Evolutionary conservation across 2,888 invertebrate species (phyloP).

Genomic region (Stenolophus ochropezus): DNA sequence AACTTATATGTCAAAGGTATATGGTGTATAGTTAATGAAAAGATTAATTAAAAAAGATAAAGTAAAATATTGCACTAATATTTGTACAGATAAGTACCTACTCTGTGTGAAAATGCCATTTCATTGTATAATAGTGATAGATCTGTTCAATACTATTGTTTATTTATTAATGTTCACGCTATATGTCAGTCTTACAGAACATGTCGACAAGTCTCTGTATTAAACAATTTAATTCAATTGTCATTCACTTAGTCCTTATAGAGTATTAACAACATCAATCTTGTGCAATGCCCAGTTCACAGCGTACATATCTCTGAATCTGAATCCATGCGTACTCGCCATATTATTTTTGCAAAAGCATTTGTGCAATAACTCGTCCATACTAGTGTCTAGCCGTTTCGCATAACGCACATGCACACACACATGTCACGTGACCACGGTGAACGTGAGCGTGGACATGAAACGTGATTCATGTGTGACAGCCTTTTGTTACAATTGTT

Average conservation of each 20-base stretch:
- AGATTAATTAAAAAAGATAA: too few species aligned
- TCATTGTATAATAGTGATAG: not conserved
- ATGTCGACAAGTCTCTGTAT: not conserved
- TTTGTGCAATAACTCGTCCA: not conserved
- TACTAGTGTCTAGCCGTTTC: slow-evolving; percentile 8
- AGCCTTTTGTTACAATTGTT: slow-evolving; percentile 9
- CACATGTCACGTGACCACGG: not conserved
- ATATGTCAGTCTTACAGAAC: not conserved
- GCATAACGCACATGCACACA: slow-evolving; percentile 18
- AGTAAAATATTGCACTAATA: too few species aligned
- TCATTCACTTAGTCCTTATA: not conserved
- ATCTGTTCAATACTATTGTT: not conserved
- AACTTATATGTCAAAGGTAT: too few species aligned
- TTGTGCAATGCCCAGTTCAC: not conserved
- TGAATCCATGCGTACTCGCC: not conserved
- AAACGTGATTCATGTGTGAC: not conserved
- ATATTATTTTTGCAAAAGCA: not conserved
- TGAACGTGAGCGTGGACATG: slow-evolving; percentile 6
- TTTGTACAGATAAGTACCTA: too few species aligned
- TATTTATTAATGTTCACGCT: not conserved
- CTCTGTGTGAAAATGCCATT: too few species aligned
- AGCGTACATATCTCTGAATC: not conserved
- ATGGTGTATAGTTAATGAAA: too few species aligned
- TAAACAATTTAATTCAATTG: not conserved
- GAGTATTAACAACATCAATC: not conserved